These are phyloP conservation scores for Zonitis immaculata DNA, from an alignment of 2,888 invertebrate genomes.

Conservation along the genomic window DNA sequence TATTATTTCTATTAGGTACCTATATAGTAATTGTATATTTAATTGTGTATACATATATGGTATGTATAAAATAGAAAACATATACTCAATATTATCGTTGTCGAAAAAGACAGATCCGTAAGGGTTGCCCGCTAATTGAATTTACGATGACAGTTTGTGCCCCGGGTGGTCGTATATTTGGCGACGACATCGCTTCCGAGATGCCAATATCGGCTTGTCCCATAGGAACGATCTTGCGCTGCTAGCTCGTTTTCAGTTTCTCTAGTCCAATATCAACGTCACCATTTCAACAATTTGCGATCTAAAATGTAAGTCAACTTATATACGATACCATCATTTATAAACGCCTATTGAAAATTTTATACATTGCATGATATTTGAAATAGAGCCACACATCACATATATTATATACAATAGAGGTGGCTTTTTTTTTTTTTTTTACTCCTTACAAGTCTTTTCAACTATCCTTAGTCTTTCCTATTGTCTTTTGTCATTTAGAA, in stretches of 20 bases:
- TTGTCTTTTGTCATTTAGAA: neutral
- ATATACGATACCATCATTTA: no score
- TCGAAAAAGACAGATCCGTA: constrained; percentile 33
- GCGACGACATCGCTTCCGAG: constrained; percentile 47
- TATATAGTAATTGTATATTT: no score
- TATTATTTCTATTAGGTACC: no score
- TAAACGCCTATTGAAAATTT: neutral
- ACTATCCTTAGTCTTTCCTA: neutral
- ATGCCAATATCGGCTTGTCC: constrained; percentile 46
- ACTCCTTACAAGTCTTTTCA: neutral
- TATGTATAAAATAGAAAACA: no score
- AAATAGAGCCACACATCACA: neutral
- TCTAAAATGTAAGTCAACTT: no score
- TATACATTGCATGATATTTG: neutral
- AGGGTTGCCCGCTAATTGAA: constrained; percentile 46
- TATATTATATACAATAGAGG: no score
- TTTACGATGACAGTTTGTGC: constrained; percentile 48
- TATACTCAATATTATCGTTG: no score
- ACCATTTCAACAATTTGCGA: no score
- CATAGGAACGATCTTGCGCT: constrained; percentile 45
- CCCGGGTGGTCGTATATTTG: constrained; percentile 48
- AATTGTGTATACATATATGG: neutral
- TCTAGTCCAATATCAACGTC: constrained; percentile 12
- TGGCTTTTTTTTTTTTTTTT: no score
- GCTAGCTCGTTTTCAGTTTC: constrained; percentile 27